Base-by-base conservation (phyloP, 2,797 vertebrate genomes). In the Megaceryle alcyon region DNA sequence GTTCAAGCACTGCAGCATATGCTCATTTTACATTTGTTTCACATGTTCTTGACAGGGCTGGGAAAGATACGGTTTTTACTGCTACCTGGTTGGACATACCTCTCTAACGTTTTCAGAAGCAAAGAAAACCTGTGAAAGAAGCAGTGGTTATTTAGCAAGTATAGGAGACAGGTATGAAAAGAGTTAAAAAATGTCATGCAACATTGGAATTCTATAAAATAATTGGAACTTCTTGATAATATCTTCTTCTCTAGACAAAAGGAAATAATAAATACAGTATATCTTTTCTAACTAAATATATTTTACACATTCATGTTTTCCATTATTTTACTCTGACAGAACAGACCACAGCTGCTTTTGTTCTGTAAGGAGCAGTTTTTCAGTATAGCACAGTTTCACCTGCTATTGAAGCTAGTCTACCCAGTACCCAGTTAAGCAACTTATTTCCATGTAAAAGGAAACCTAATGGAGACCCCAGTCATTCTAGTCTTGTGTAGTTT, bases 71-170 rank as follows among this genome's bases (percentile, higher is more conserved):
- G 97, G 97, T 3, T 98, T 97, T 54, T 98, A 98, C 84, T 99
- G 99, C 92, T 99, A 99, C 94, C 98, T 98, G 31, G 98, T 99
- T 88, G 98, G 98, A 90, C 94, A 97, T 8, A 97, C 98, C 75
- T 90, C 93, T 37, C 97, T 98, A 92, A 98, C 98, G 0, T 99
- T 99, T 96, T 77, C 97, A 53, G 98, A 98, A 35, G 99, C 99
- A 78, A 98, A 98, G 84, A 97, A 83, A 79, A 94, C 91, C 14
- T 99, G 99, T 93, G 92, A 92, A 85, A 84, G 86, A 14, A 97
- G 95, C 49, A 97, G 95, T 35, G 97, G 98, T 13, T 94, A 97
- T 68, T 96, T 99, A 82, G 96, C 98, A 73, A 98, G 98, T 35
- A 82, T 99, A 78, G 68, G 93, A 94, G 97, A 98, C 97, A 99